Evolutionary conservation across 1,140 invertebrate species (phyloP).

Genomic region (Dendroctonus ponderosae): DNA sequence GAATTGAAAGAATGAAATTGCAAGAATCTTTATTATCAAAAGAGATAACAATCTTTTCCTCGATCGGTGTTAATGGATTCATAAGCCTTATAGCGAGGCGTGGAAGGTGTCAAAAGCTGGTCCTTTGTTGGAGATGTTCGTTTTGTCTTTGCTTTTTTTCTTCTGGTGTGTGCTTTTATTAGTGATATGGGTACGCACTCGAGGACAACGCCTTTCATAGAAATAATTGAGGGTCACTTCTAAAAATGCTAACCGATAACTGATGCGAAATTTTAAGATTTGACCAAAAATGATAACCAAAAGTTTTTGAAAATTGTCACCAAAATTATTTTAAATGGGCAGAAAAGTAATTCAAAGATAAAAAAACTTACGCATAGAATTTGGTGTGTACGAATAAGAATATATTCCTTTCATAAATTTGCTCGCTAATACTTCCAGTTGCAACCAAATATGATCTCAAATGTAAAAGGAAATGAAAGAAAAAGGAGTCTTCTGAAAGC

Average conservation of each 20-base stretch:
- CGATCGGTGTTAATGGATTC: slow-evolving; percentile 35
- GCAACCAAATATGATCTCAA: too few relatives aligned
- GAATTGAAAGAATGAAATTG: slow-evolving; percentile 32
- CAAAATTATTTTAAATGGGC: too few relatives aligned
- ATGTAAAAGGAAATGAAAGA: too few relatives aligned
- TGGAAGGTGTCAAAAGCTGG: slow-evolving; percentile 35
- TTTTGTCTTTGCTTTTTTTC: slow-evolving; percentile 25
- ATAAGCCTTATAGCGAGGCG: slow-evolving; percentile 34
- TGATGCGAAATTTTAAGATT: too few relatives aligned
- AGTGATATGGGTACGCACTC: slow-evolving; percentile 28
- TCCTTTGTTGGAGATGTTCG: slow-evolving; percentile 21
- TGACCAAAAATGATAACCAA: too few relatives aligned
- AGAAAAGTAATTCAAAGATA: too few relatives aligned
- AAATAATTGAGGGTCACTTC: slow-evolving; percentile 20
- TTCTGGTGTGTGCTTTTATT: slow-evolving; percentile 21
- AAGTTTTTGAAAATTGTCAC: too few relatives aligned
- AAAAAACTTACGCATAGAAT: too few relatives aligned
- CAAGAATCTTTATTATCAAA: slow-evolving; percentile 35
- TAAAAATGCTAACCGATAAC: not conserved
- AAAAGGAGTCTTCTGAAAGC: not conserved
- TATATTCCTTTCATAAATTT: too few relatives aligned
- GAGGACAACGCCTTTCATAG: slow-evolving; percentile 23
- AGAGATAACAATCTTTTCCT: slow-evolving; percentile 30
- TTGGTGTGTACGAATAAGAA: too few relatives aligned
- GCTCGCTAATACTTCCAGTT: too few relatives aligned